A percentile compares a stretch with the other conserved stretches of the same genome.
Evolutionary conservation across 2,797 vertebrate species (phyloP).

Genomic region (Pipistrellus pygmaeus): DNA sequence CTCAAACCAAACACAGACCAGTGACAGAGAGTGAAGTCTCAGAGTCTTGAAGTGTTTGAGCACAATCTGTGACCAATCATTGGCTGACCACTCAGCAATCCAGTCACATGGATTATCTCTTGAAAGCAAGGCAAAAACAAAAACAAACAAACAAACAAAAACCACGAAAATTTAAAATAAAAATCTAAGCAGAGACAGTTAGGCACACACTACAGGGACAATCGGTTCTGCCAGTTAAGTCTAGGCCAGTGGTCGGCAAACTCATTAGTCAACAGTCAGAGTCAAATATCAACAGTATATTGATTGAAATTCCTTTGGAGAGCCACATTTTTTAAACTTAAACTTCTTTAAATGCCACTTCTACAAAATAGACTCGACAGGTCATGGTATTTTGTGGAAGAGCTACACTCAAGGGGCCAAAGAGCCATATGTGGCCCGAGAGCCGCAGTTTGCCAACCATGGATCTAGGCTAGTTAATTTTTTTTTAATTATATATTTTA

Average conservation of each 20-base stretch:
- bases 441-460: no score
- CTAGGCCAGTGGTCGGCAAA: neutral
- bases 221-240: neutral
- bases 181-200: neutral
- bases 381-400: no score
- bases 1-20: neutral
- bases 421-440: no score
- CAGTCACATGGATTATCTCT: neutral
- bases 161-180: neutral
- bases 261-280: no score
- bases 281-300: no score
- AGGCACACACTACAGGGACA: neutral
- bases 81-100: neutral
- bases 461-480: neutral
- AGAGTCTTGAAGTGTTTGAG: neutral
- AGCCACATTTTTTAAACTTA: no score
- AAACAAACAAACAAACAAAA: no score
- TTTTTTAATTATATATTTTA: no score
- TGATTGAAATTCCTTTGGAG: no score
- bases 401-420: no score
- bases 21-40: neutral
- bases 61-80: neutral
- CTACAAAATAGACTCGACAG: no score
- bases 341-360: no score
- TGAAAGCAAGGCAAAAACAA: neutral